A percentile compares a stretch with the other conserved stretches of the same genome.
Conservation (phyloP, 2,888 invertebrate species). For the Notodonta ziczac region DNA sequence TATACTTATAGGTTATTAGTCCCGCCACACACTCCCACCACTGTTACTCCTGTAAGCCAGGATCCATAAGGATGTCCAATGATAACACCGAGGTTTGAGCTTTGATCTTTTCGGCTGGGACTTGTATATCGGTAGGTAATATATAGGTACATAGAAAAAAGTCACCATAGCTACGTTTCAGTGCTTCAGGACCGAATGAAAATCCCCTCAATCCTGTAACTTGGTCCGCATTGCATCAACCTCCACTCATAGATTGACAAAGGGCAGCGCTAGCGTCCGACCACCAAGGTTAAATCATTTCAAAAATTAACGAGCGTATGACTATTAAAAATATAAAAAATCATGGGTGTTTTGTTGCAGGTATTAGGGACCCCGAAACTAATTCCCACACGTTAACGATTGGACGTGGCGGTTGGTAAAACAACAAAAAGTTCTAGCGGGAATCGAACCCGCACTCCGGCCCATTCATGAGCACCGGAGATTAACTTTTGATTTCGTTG, state of each 20-base stretch:
- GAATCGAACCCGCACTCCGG: conserved; percentile 24
- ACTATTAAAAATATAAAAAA: conserved; percentile 18
- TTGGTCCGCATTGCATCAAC: too few relatives aligned
- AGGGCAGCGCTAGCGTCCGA: neutral
- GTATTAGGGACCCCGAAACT: conserved; percentile 39
- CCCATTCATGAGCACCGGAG: conserved; percentile 27
- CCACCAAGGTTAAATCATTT: neutral
- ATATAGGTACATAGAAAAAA: too few relatives aligned
- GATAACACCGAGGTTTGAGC: too few relatives aligned
- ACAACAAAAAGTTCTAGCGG: conserved; percentile 33
- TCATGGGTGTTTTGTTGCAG: conserved; percentile 27
- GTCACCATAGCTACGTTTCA: too few relatives aligned
- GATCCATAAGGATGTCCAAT: too few relatives aligned
- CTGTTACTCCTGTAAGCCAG: too few relatives aligned
- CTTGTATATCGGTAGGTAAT: too few relatives aligned
- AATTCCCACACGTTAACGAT: conserved; percentile 52
- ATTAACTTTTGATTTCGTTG: conserved; percentile 19
- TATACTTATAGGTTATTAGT: too few relatives aligned
- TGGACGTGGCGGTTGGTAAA: conserved; percentile 48
- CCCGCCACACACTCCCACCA: too few relatives aligned
- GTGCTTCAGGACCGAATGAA: too few relatives aligned
- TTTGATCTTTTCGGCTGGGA: too few relatives aligned
- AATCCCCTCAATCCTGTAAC: too few relatives aligned
- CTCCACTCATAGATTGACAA: neutral
- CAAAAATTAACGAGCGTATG: conserved; percentile 18